These are phyloP conservation scores for Brotula barbata DNA, from an alignment of 2,797 vertebrate genomes.

Conservation along the genomic window DNA sequence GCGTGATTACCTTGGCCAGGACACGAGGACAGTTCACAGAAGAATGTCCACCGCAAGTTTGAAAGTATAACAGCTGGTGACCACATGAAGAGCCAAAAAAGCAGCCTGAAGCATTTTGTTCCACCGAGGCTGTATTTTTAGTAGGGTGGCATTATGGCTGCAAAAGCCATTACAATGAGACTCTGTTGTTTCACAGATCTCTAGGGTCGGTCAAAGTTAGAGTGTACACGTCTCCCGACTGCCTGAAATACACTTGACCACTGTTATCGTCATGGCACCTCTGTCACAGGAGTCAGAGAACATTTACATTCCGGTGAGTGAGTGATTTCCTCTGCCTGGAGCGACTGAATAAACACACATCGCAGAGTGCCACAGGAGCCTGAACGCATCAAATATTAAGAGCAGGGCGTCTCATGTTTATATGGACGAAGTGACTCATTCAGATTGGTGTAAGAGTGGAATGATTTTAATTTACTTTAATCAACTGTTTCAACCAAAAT, in stretches of 20 bases:
- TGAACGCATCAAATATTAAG: conserved; percentile 7
- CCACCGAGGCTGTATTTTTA: conserved; percentile 68
- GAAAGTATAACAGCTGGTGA: conserved; percentile 67
- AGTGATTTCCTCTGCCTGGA: conserved; percentile 47
- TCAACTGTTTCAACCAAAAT: not conserved
- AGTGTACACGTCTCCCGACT: conserved; percentile 49
- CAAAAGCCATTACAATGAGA: conserved; percentile 71
- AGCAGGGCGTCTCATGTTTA: not conserved
- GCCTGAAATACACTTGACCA: conserved; percentile 44
- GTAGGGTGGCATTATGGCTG: conserved; percentile 52
- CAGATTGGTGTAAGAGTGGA: too few species aligned
- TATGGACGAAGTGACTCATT: not conserved
- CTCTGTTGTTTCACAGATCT: conserved; percentile 64
- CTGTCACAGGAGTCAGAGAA: conserved; percentile 37
- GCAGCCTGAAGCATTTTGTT: conserved; percentile 65
- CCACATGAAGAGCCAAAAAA: conserved; percentile 70
- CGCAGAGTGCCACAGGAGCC: conserved; percentile 18
- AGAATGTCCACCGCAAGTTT: conserved; percentile 69
- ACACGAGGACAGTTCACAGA: conserved; percentile 59
- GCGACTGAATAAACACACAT: conserved; percentile 42
- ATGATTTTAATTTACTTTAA: not conserved
- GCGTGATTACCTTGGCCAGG: conserved; percentile 71
- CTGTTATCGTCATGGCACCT: conserved; percentile 47
- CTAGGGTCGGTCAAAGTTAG: conserved; percentile 42
- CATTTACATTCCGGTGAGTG: conserved; percentile 54